Percentiles rank a stretch among this genome's conserved stretches.
Evolutionary conservation across 2,797 vertebrate species (phyloP).

Genomic region (Chelonia mydas): DNA sequence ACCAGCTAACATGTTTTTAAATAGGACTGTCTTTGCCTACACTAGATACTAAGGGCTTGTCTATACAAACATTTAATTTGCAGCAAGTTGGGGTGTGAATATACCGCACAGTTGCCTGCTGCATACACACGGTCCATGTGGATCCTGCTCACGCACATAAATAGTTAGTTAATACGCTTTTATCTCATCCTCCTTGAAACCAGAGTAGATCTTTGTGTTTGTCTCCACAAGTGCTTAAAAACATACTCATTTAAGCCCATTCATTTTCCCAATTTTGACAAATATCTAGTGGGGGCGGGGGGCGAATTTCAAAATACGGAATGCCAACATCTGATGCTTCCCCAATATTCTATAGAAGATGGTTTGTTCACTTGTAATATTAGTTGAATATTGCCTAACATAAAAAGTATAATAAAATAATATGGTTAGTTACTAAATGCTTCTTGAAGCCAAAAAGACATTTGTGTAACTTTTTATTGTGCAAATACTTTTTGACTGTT

Average conservation of each 20-base stretch:
- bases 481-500: conserved; percentile 20
- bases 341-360: neutral
- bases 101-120: neutral
- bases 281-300: neutral
- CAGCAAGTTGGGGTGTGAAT: neutral
- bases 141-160: neutral
- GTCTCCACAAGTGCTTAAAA: neutral
- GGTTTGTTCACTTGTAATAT: neutral
- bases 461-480: neutral
- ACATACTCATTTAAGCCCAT: neutral
- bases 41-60: neutral
- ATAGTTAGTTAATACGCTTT: neutral
- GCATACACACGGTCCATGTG: neutral
- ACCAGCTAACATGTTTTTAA: neutral
- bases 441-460: neutral
- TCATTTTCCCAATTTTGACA: neutral
- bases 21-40: neutral
- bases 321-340: neutral
- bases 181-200: neutral
- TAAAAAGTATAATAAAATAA: neutral
- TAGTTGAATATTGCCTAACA: neutral
- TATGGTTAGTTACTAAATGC: neutral
- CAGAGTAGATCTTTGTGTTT: neutral
- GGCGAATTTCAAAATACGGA: neutral
- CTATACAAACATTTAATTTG: too few species aligned